These are phyloP conservation scores for Pteruthius melanotis DNA, from an alignment of 2,113 vertebrate species.

Conservation along the genomic window DNA sequence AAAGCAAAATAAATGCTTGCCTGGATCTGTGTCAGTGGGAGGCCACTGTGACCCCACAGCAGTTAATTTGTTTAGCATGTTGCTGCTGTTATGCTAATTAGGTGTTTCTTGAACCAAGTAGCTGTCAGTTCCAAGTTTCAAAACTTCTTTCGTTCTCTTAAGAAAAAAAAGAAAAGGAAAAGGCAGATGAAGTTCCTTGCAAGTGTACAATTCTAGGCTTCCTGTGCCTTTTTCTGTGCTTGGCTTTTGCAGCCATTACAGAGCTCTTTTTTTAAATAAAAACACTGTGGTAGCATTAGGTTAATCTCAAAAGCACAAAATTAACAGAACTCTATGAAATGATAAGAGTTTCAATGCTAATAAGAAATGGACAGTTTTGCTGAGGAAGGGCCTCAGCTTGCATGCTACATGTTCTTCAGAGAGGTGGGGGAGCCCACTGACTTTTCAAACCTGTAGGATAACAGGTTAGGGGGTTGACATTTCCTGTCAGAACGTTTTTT, in stretches of 20 bases:
- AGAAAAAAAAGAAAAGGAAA: not conserved
- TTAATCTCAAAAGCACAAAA: not conserved
- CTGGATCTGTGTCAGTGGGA: conserved; percentile 36
- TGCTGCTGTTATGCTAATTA: conserved; percentile 43
- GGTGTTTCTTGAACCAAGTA: conserved; percentile 21
- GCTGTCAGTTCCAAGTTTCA: not conserved
- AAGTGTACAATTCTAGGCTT: not conserved
- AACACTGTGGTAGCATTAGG: not conserved
- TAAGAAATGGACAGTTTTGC: not conserved
- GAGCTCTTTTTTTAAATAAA: not conserved
- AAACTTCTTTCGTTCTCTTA: not conserved
- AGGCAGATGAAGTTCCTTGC: not conserved
- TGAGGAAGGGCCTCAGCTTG: not conserved
- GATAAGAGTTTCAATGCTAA: not conserved
- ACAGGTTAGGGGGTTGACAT: not conserved
- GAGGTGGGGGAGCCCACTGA: not conserved
- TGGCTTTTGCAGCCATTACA: not conserved
- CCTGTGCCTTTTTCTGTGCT: not conserved
- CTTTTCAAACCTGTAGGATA: not conserved
- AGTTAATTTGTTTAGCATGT: conserved; percentile 33
- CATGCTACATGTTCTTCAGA: not conserved
- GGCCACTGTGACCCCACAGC: conserved; percentile 5
- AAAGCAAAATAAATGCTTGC: conserved; percentile 35
- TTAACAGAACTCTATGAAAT: not conserved
- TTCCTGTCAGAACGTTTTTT: not conserved